Percentiles rank a stretch among this genome's conserved stretches.
Conservation (phyloP, 2,113 vertebrate species). For the Lophotis ruficrista region DNA sequence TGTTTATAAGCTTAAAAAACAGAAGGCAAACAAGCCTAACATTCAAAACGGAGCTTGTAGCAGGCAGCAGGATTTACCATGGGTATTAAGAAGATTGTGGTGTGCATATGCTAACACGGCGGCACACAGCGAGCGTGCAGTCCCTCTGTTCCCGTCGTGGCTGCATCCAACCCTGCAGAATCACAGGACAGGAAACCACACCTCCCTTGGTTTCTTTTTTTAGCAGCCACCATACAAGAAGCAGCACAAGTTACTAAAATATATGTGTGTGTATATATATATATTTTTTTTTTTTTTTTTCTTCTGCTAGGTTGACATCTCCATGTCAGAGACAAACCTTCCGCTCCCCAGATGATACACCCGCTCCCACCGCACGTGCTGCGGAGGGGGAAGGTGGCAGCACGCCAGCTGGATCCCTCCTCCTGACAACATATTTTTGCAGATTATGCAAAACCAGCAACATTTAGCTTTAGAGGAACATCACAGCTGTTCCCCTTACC, state of each 20-base stretch:
- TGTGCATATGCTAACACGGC: background rate
- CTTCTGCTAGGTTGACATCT: background rate
- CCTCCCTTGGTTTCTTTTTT: background rate
- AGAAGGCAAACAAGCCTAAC: slow-evolving; percentile 48
- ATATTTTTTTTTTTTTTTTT: background rate
- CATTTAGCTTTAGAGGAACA: slow-evolving; percentile 45
- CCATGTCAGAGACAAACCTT: background rate
- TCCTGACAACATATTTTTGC: slow-evolving; percentile 58
- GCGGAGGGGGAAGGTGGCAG: background rate
- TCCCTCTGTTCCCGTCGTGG: background rate
- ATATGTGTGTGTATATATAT: background rate
- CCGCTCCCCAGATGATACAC: background rate
- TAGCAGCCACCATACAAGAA: fast-evolving
- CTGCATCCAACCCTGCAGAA: background rate
- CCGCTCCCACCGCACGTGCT: background rate
- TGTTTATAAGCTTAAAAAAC: slow-evolving; percentile 49
- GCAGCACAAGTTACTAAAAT: background rate
- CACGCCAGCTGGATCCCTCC: slow-evolving; percentile 19
- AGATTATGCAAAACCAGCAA: slow-evolving; percentile 51
- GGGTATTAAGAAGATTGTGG: slow-evolving; percentile 45
- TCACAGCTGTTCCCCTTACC: slow-evolving; percentile 45
- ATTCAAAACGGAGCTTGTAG: slow-evolving; percentile 3
- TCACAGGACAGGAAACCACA: background rate
- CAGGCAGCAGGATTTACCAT: slow-evolving; percentile 45
- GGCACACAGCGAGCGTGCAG: background rate